phyloP scores from a whole-genome alignment of 1,140 invertebrate genomes.

The Drosophila saltans region DNA sequence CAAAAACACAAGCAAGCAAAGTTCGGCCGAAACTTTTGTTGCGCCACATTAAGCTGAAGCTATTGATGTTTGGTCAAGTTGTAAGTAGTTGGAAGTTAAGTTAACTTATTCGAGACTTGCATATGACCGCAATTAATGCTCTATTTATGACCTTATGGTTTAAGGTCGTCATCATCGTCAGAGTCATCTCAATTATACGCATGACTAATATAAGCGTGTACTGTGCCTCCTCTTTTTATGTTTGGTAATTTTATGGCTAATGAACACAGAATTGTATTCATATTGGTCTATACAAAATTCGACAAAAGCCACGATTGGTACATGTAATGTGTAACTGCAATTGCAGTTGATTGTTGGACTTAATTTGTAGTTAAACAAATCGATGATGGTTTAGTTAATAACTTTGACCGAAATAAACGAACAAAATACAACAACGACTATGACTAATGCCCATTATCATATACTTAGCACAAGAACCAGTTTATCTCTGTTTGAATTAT shows the following conservation, averaged over 20 bases:
- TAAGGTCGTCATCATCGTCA: conserved; percentile 45
- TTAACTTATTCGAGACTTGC: conserved; percentile 18
- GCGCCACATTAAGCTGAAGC: conserved; percentile 10
- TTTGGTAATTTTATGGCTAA: conserved; percentile 59
- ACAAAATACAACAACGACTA: conserved; percentile 32
- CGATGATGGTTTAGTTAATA: conserved; percentile 70
- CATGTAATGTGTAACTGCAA: conserved; percentile 27
- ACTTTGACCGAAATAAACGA: conserved; percentile 69
- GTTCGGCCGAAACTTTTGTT: conserved; percentile 11
- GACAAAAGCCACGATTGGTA: conserved; percentile 17
- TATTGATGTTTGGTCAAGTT: conserved; percentile 23
- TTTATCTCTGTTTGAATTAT: conserved; percentile 26
- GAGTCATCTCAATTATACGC: conserved; percentile 68
- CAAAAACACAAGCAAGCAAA: background rate
- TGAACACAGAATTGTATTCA: conserved; percentile 65
- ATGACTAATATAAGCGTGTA: conserved; percentile 58
- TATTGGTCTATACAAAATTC: background rate
- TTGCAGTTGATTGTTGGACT: conserved; percentile 23
- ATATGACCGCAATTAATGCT: conserved; percentile 64
- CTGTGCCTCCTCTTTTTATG: conserved; percentile 18
- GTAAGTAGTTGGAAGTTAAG: conserved; percentile 11
- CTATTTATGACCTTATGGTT: conserved; percentile 51
- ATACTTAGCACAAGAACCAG: conserved; percentile 74
- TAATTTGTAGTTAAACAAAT: conserved; percentile 42
- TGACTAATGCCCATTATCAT: conserved; percentile 72